These are phyloP conservation scores for Spongilla lacustris DNA, from an alignment of 37 sponge, comb jelly and placozoan genomes.

Conservation along the genomic window DNA sequence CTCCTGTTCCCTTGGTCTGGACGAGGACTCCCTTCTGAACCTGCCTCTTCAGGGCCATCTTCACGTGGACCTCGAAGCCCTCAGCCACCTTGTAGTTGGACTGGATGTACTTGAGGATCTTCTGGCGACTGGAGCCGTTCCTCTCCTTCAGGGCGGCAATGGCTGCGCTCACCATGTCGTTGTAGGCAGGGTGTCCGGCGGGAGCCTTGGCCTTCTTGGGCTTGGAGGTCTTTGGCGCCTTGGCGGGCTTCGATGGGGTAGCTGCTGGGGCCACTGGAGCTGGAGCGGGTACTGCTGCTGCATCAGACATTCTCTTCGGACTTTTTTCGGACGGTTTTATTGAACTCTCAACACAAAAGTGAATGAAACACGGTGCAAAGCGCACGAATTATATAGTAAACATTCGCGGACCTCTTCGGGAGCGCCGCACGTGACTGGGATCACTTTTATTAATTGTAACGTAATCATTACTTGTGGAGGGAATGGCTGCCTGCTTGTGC, in stretches of 20 bases:
- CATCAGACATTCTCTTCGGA: not conserved
- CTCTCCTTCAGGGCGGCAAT: slow-evolving; percentile 74
- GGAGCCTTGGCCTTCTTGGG: slow-evolving; percentile 53
- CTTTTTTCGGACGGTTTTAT: not conserved
- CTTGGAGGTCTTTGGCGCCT: slow-evolving; percentile 31
- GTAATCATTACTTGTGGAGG: not conserved
- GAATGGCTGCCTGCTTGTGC: not conserved
- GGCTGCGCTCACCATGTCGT: slow-evolving; percentile 84
- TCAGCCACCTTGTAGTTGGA: slow-evolving; percentile 84
- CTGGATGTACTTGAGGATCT: slow-evolving; percentile 89
- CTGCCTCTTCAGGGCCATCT: slow-evolving; percentile 70
- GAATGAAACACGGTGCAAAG: not conserved
- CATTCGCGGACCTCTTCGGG: not conserved
- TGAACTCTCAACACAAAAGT: not conserved
- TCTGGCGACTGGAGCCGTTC: slow-evolving; percentile 80
- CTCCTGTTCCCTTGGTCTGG: slow-evolving; percentile 87
- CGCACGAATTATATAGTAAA: not conserved
- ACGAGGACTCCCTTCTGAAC: slow-evolving; percentile 59
- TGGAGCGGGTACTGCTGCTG: not conserved
- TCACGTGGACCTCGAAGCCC: slow-evolving; percentile 58
- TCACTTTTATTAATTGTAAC: not conserved
- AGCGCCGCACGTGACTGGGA: not conserved
- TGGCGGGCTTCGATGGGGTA: slow-evolving; percentile 4
- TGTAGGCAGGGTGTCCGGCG: slow-evolving; percentile 82
- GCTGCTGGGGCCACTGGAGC: not conserved